phyloP scores from a whole-genome alignment of 2,113 vertebrate species.

The Terrapene triunguis region DNA sequence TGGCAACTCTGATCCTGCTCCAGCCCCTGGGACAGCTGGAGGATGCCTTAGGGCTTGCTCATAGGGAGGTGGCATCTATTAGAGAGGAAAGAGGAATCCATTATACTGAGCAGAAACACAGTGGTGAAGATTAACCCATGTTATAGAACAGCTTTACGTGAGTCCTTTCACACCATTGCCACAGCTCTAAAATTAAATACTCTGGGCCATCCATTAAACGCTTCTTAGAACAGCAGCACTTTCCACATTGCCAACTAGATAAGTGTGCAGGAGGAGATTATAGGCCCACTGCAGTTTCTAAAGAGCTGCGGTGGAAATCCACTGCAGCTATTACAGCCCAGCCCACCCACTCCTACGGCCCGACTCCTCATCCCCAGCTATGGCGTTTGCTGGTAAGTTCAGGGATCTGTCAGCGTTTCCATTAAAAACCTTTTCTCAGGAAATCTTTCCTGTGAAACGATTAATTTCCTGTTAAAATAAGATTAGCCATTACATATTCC shows the following conservation, averaged over 20 bases:
- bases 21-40: constrained; percentile 51
- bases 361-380: background rate
- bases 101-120: background rate
- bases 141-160: background rate
- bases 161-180: background rate
- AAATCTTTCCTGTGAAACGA: background rate
- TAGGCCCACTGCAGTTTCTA: rapidly evolving
- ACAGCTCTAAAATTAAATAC: background rate
- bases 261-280: background rate
- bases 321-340: background rate
- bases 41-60: constrained; percentile 76
- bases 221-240: background rate
- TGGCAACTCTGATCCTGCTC: constrained; percentile 21
- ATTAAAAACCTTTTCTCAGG: background rate
- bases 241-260: background rate
- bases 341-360: rapidly evolving
- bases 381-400: background rate
- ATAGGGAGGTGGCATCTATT: constrained; percentile 78
- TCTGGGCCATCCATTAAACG: background rate
- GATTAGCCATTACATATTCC: rapidly evolving
- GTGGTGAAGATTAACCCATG: background rate
- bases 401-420: background rate
- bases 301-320: background rate
- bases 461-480: background rate
- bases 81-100: background rate